phyloP scores from a whole-genome alignment of 2,113 vertebrate species.

The Merops nubicus region DNA sequence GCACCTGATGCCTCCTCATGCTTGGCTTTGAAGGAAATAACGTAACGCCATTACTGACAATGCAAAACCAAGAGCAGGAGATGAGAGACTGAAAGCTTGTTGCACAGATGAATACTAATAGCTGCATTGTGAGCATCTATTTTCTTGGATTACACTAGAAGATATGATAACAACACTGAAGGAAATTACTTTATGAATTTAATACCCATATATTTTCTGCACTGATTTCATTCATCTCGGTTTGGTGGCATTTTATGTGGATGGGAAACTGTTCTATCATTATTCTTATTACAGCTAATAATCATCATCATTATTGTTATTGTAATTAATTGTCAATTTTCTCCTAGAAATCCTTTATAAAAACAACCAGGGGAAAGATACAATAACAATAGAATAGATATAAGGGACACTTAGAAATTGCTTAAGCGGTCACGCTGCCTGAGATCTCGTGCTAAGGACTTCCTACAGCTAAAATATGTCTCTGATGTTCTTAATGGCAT shows the following conservation, averaged over 20 bases:
- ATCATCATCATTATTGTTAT: neutral
- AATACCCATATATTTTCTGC: neutral
- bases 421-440: neutral
- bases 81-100: neutral
- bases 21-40: neutral
- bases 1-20: neutral
- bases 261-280: neutral
- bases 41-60: neutral
- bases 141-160: conserved; percentile 20
- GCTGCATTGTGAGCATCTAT: neutral
- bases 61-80: conserved; percentile 8
- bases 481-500: neutral
- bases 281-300: neutral
- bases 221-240: neutral
- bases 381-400: neutral
- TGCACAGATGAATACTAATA: conserved; percentile 14
- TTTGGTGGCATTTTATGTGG: neutral
- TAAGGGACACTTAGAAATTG: neutral
- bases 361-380: neutral
- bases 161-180: conserved; percentile 1
- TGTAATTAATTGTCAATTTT: conserved; percentile 20
- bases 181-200: conserved; percentile 51
- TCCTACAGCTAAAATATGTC: neutral
- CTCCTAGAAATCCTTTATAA: neutral
- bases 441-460: neutral